Evolutionary conservation across 2,113 vertebrate species (phyloP).

Genomic region (Myotis brandtii): DNA sequence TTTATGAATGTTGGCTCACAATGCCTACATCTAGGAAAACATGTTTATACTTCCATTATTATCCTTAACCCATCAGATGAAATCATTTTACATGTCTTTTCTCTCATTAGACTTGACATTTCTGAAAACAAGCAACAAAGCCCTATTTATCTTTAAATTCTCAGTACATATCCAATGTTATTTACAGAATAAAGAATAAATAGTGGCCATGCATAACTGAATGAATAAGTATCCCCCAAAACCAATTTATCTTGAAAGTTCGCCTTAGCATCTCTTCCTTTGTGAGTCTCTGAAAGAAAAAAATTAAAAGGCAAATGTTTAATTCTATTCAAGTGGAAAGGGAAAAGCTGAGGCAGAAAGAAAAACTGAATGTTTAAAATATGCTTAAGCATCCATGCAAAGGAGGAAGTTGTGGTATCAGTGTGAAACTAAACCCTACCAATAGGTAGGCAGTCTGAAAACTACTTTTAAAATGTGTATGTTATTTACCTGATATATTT

Average conservation of each 20-base stretch:
- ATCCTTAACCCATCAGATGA: neutral
- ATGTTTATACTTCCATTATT: neutral
- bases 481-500: neutral
- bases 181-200: neutral
- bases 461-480: neutral
- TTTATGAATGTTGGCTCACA: conserved; percentile 33
- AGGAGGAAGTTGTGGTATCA: neutral
- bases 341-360: neutral
- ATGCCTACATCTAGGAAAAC: conserved; percentile 30
- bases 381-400: neutral
- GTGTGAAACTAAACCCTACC: neutral
- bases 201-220: neutral
- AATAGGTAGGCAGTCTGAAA: neutral
- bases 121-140: conserved; percentile 15
- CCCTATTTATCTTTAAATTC: conserved; percentile 41
- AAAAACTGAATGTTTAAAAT: conserved; percentile 25
- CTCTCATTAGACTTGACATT: conserved; percentile 19
- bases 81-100: neutral
- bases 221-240: neutral
- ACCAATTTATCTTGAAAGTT: conserved; percentile 32
- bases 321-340: neutral
- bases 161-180: neutral
- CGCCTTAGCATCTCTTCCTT: neutral
- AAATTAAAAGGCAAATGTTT: neutral
- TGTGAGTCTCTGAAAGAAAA: neutral